Percentiles rank a stretch among this genome's conserved stretches.
Conservation (phyloP, 2,113 vertebrate species). For the Daubentonia madagascariensis region DNA sequence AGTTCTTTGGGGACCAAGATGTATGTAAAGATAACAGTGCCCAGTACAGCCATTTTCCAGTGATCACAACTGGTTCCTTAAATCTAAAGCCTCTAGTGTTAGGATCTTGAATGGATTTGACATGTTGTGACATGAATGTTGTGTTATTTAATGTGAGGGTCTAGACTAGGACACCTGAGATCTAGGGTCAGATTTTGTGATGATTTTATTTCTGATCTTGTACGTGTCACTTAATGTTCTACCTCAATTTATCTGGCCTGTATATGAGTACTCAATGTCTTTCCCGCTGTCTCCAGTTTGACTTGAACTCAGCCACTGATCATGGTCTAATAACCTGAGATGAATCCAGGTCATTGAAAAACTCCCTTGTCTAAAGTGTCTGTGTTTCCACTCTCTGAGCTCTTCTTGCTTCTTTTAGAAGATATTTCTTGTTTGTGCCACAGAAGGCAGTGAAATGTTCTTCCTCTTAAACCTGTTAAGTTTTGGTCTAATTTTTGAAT, state of each 20-base stretch:
- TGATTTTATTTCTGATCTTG: conserved; percentile 26
- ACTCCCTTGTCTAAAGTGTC: background rate
- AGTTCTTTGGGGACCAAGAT: background rate
- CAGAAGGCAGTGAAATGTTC: background rate
- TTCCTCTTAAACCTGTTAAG: background rate
- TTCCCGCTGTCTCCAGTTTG: background rate
- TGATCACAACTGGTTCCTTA: background rate
- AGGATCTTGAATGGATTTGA: background rate
- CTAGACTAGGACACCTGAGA: background rate
- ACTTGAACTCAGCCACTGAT: background rate
- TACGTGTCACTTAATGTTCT: background rate
- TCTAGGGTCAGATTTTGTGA: background rate
- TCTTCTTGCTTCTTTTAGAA: background rate
- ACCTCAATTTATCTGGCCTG: background rate
- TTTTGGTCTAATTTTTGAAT: background rate
- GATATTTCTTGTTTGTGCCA: background rate
- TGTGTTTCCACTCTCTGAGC: background rate
- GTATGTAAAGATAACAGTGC: background rate
- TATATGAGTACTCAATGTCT: background rate
- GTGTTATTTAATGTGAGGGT: background rate
- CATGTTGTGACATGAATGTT: background rate
- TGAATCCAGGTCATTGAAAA: background rate
- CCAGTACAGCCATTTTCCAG: background rate
- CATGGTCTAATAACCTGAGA: background rate
- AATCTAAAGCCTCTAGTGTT: background rate